Base-by-base conservation (phyloP, 1,140 invertebrate genomes). In the Cataglyphis hispanica region DNA sequence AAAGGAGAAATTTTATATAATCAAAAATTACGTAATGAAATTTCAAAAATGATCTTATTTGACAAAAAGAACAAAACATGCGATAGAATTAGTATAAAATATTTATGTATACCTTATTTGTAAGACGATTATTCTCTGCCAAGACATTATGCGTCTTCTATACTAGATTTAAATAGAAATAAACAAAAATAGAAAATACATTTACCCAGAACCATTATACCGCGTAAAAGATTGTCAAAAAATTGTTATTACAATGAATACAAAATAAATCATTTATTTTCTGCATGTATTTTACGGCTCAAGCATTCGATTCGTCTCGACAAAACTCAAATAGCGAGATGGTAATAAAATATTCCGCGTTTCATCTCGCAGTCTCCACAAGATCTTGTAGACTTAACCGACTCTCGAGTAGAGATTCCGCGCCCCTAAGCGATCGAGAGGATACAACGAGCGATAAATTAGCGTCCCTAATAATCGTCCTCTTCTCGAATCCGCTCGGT, bases 401-500 rank as follows among this genome's bases (percentile, higher is more conserved):
- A 43, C 11, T 8, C 22, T 60, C 53, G 34, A 56, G 16, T 67
- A 13, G 4, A 16, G 25, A 40, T 25, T 22, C 13, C 25, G 53
- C 78, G 61, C 13, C 67, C 78, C 67, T 46, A n/a, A 46, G 31
- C 43, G 63, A 37, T 25, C 67, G 37, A 58, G 37, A 72, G 50
- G 25, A 63, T 31, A 56, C 56, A 66, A 53, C 60, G 43, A 13
- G 10, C 22, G 72, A 77, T 84, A 84, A 84, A 84, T 84, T 63
- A 75, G 19, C 53, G 19, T 31, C 10, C 19, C 31, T 84, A 75
- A 86, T 74, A 58, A 40, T 53, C 19, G 22, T 27, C 19, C n/a
- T 25, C 8, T 5, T 63, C 40, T 13, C 8, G 16, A 53, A 53
- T 46, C 13, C 19, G 19, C 61, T 16, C n/a, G 16, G 43, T 43